A percentile compares a stretch with the other conserved stretches of the same genome.
Evolutionary conservation across 2,888 invertebrate genomes (phyloP).

Genomic region (Hemaris fuciformis): DNA sequence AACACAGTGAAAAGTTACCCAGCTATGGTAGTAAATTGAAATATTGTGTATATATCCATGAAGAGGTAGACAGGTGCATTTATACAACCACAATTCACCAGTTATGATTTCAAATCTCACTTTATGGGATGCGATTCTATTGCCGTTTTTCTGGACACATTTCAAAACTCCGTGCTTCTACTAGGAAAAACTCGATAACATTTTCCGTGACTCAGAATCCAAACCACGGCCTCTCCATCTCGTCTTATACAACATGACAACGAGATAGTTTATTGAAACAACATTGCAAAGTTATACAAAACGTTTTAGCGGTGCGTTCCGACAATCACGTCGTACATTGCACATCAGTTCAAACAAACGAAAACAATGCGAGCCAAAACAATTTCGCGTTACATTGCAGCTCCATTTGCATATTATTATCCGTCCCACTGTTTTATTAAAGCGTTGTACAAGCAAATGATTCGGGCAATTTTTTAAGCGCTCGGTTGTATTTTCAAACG

Average conservation of each 20-base stretch:
- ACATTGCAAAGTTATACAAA: background rate
- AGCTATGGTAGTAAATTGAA: no score
- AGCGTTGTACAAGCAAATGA: background rate
- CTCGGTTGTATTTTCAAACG: background rate
- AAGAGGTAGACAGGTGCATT: no score
- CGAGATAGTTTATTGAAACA: background rate
- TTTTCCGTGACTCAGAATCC: no score
- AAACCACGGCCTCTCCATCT: no score
- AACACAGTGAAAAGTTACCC: no score
- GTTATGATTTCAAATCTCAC: no score
- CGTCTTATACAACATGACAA: background rate
- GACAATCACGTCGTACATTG: background rate
- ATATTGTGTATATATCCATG: no score
- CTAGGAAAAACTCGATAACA: no score
- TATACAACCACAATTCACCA: no score
- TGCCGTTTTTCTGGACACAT: no score
- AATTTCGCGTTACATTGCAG: background rate
- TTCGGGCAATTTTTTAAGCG: background rate
- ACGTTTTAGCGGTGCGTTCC: background rate
- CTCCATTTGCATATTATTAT: conserved; percentile 2
- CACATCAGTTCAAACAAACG: background rate
- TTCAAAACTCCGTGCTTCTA: no score
- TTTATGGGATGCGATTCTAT: no score
- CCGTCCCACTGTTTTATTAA: background rate
- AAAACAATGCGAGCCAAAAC: background rate